phyloP scores from a whole-genome alignment of 2,888 invertebrate species.

The Limnephilus auricula region DNA sequence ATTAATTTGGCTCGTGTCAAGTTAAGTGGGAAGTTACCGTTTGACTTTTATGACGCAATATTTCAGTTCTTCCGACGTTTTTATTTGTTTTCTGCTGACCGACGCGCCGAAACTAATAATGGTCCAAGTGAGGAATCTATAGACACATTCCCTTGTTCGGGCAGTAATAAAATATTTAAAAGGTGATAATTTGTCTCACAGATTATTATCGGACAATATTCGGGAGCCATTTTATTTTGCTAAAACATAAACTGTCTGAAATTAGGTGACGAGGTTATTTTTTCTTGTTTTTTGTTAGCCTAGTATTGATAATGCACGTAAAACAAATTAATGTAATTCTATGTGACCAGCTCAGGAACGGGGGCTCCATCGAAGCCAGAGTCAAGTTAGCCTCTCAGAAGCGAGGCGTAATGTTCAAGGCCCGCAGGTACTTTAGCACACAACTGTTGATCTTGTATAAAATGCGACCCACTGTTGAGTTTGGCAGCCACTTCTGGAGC shows the following conservation, averaged over 20 bases:
- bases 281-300: not conserved
- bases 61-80: constrained; percentile 27
- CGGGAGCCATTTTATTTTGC: not conserved
- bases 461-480: no score
- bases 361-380: no score
- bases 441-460: no score
- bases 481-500: no score
- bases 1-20: constrained; percentile 23
- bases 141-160: not conserved
- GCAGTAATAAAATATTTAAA: not conserved
- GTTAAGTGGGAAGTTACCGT: constrained; percentile 19
- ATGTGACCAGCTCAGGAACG: no score
- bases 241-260: not conserved
- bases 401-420: no score
- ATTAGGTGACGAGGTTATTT: not conserved
- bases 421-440: no score
- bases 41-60: constrained; percentile 18
- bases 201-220: not conserved
- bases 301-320: not conserved
- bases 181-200: not conserved
- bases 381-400: no score
- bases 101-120: not conserved
- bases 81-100: not conserved
- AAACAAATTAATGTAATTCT: no score
- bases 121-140: not conserved